A percentile compares a stretch with the other conserved stretches of the same genome.
phyloP scores from a whole-genome alignment of 30 jellyfish, hydroid and myxozoan genomes.

The Turritopsis dohrnii region DNA sequence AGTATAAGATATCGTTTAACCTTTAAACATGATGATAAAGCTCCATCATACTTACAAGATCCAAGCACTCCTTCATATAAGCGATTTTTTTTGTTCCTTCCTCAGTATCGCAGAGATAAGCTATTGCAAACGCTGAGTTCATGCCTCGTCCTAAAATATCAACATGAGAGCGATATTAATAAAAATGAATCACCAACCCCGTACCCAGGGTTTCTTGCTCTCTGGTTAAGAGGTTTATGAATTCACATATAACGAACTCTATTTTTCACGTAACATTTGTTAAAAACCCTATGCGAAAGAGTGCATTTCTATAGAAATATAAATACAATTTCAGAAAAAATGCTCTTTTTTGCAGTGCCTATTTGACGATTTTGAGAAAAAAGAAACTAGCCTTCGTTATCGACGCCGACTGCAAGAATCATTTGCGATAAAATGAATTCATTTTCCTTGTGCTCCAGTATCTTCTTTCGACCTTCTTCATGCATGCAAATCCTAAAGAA shows the following conservation, averaged over 20 bases:
- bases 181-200: too few relatives aligned
- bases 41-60: too few relatives aligned
- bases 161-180: background rate
- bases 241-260: background rate
- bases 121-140: slow-evolving; percentile 88
- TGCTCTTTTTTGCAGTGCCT: too few relatives aligned
- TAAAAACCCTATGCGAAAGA: too few relatives aligned
- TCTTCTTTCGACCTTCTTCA: slow-evolving; percentile 64
- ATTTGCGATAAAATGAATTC: slow-evolving; percentile 52
- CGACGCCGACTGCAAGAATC: slow-evolving; percentile 66
- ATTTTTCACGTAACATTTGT: background rate
- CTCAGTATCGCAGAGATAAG: slow-evolving; percentile 67
- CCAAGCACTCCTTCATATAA: slow-evolving; percentile 16
- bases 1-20: too few relatives aligned
- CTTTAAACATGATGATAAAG: too few relatives aligned
- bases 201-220: too few relatives aligned
- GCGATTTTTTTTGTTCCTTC: slow-evolving; percentile 8
- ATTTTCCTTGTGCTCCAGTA: slow-evolving; percentile 48
- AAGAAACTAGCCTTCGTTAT: slow-evolving; percentile 57
- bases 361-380: background rate
- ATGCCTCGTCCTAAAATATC: slow-evolving; percentile 63
- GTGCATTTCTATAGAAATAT: too few relatives aligned
- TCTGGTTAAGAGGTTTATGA: too few relatives aligned
- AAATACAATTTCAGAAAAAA: too few relatives aligned
- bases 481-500: slow-evolving; percentile 51